Base-by-base conservation (phyloP, 92 coral and sea anemone genomes). In the Porites cylindrica region DNA sequence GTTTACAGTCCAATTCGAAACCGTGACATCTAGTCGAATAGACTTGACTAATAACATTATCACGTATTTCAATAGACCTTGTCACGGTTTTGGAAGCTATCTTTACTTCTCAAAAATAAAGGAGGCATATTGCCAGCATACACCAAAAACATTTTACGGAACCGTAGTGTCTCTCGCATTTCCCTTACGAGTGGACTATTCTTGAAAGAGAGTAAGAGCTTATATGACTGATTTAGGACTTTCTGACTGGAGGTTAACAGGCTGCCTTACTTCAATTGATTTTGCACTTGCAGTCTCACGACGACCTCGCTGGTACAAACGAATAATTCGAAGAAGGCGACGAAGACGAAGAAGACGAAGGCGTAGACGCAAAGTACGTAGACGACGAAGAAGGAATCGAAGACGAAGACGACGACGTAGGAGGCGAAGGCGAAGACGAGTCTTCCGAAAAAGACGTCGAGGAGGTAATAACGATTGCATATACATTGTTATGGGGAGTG, bases 271-370 rank as follows among this genome's bases (percentile, higher is more conserved):
- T 56, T 10, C 3, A 56, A 24, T 4, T 43, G 84, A 19, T 68
- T 76, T 56, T 66, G 18, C 58, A 29, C 26, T 54, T 54, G 58
- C 29, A 82, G 86, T 58, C 58, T 3, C 17, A 7, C 51, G 75
- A 52, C 43, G 65, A 24, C 86, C 86, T 21, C 68, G 68, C 6
- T 82, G 86, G 86, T 82, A 58, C 60, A 82, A 32, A 26, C 69
- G 86, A 18, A 70, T 12, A 32, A 26, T 38, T 2, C 19, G 53
- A 52, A 68, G 85, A 29, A 81, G 18, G 63, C 52, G 85, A 81
- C 47, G 86, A 24, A 56, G 86, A 38, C 65, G 59, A 69, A 59
- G 86, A 60, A 32, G 86, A 70, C 76, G 86, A 32, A 69, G 78
- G 3, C 60, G 78, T 56, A 51, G 86, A 32, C 86, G 86, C 52